phyloP scores from a whole-genome alignment of 2,888 invertebrate species.

The Crocallis elinguaria region DNA sequence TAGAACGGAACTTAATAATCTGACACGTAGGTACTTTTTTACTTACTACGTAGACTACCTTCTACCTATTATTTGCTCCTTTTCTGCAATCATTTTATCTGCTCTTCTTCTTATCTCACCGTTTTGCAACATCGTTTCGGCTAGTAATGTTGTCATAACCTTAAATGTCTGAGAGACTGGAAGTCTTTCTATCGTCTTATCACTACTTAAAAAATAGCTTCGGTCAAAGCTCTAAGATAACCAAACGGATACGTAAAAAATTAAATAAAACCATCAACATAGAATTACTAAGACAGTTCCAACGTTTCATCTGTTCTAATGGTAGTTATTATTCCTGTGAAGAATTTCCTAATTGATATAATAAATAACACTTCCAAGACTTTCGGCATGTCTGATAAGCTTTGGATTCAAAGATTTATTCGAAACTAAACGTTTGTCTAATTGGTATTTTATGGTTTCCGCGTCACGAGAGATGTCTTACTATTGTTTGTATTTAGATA shows the following conservation, averaged over 20 bases:
- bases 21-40: too few species aligned
- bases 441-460: conserved; percentile 68
- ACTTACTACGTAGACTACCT: too few species aligned
- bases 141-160: too few species aligned
- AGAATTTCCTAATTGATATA: conserved; percentile 77
- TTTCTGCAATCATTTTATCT: too few species aligned
- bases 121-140: too few species aligned
- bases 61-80: too few species aligned
- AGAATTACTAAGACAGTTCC: conserved; percentile 15
- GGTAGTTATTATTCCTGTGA: conserved; percentile 63
- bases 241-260: neutral
- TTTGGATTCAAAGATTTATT: conserved; percentile 73
- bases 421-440: conserved; percentile 62
- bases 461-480: conserved; percentile 42
- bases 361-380: conserved; percentile 69
- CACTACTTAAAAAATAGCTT: too few species aligned
- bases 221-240: too few species aligned
- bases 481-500: conserved; percentile 57
- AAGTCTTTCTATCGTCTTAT: too few species aligned
- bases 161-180: too few species aligned
- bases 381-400: conserved; percentile 68
- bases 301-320: conserved; percentile 38
- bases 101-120: too few species aligned
- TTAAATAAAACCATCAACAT: neutral
- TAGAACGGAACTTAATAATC: too few species aligned